Percentiles rank a stretch among this genome's conserved stretches.
phyloP scores from a whole-genome alignment of 2,113 vertebrate species.

The Conger conger region DNA sequence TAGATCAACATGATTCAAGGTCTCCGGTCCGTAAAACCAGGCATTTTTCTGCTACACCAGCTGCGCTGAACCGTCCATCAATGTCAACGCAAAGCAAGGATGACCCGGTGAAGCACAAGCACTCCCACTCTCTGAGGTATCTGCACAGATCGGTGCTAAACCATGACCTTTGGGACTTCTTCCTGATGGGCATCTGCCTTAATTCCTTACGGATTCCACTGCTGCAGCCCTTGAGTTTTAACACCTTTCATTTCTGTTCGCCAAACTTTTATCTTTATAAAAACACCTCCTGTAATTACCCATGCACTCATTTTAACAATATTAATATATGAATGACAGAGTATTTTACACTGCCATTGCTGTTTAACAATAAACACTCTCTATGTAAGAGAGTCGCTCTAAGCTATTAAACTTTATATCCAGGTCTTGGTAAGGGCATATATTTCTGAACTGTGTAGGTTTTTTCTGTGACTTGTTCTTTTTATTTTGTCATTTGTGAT shows the following conservation, averaged over 20 bases:
- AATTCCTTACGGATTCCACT: background rate
- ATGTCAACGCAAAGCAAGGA: too few relatives aligned
- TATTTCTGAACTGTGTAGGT: background rate
- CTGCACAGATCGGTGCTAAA: background rate
- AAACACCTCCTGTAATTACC: background rate
- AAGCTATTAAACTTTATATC: background rate
- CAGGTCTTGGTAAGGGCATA: background rate
- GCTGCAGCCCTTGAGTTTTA: background rate
- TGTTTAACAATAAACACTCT: background rate
- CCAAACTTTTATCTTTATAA: background rate
- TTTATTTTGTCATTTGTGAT: conserved; percentile 13
- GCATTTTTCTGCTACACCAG: background rate
- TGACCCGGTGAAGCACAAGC: too few relatives aligned
- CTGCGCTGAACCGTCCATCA: background rate
- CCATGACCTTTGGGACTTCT: background rate
- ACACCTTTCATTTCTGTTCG: background rate
- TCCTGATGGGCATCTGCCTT: background rate
- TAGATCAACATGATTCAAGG: background rate
- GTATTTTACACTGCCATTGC: background rate
- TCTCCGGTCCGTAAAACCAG: background rate
- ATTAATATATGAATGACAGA: background rate
- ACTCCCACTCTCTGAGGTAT: too few relatives aligned
- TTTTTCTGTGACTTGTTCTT: conserved; percentile 10
- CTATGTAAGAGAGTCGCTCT: background rate
- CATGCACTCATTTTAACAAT: background rate